A percentile compares a stretch with the other conserved stretches of the same genome.
phyloP scores from a whole-genome alignment of 2,797 vertebrate genomes.

The Spinus olivaceus region DNA sequence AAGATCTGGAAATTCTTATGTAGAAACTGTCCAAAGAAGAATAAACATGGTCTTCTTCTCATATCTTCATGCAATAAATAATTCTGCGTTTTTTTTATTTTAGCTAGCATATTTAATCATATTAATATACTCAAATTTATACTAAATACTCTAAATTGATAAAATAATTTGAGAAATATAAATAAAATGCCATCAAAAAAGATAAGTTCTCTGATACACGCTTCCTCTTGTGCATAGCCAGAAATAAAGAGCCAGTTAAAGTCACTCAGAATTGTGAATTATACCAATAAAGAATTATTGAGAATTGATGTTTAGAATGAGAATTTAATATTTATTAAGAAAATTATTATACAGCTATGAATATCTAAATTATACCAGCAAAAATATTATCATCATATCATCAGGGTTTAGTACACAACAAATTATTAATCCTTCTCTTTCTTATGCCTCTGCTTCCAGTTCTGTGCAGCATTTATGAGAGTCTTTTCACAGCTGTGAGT shows the following conservation, averaged over 20 bases:
- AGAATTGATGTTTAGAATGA: background rate
- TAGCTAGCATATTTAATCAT: background rate
- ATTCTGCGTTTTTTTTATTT: background rate
- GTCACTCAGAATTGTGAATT: background rate
- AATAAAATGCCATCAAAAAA: background rate
- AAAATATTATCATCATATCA: background rate
- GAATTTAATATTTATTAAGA: background rate
- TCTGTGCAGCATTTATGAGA: background rate
- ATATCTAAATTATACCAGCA: background rate
- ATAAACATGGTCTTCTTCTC: background rate
- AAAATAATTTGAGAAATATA: background rate
- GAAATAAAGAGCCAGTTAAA: background rate
- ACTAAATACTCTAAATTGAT: background rate
- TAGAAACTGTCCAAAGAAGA: background rate
- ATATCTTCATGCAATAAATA: background rate
- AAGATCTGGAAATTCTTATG: background rate
- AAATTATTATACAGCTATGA: background rate
- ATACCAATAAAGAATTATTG: background rate
- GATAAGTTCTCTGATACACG: background rate
- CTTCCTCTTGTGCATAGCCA: background rate
- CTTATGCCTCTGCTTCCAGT: background rate
- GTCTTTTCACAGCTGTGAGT: background rate
- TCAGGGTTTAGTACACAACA: background rate
- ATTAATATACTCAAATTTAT: background rate
- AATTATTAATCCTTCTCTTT: background rate